Evolutionary conservation across 2,113 vertebrate genomes (phyloP).

Genomic region (Paedocypris sp.): DNA sequence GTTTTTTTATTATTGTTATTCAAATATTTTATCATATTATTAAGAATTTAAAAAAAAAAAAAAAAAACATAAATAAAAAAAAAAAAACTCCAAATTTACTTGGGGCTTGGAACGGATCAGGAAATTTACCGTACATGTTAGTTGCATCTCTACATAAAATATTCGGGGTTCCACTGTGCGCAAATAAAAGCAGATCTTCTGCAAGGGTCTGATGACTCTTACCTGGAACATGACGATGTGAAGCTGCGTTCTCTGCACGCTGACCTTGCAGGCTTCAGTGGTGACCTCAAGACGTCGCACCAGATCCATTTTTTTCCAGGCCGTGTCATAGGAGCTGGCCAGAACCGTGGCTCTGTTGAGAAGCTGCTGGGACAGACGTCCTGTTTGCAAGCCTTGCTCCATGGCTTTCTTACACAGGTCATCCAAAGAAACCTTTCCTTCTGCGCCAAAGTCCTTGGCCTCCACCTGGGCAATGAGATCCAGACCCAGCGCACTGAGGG

Average conservation of each 20-base stretch:
- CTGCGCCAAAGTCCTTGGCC: conserved; percentile 91
- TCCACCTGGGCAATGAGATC: conserved; percentile 91
- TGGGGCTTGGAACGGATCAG: too few species aligned
- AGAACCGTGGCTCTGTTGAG: conserved; percentile 87
- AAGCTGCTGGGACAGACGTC: conserved; percentile 77
- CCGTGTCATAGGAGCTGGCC: conserved; percentile 86
- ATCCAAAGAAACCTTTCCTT: conserved; percentile 89
- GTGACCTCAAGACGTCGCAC: conserved; percentile 81
- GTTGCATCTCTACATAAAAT: too few species aligned
- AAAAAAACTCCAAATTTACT: too few species aligned
- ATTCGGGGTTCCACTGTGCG: too few species aligned
- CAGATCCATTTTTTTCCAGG: conserved; percentile 93
- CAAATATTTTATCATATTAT: too few species aligned
- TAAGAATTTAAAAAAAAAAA: too few species aligned
- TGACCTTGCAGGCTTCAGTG: conserved; percentile 83
- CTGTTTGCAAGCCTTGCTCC: conserved; percentile 82
- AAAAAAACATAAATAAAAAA: too few species aligned
- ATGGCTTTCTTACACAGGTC: conserved; percentile 90
- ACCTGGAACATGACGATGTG: conserved; percentile 97
- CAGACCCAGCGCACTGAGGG: conserved; percentile 80
- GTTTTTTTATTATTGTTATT: too few species aligned
- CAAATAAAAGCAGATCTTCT: too few species aligned
- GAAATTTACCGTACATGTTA: too few species aligned
- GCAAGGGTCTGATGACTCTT: too few species aligned
- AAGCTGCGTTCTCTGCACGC: conserved; percentile 85